Evolutionary conservation across 1,140 invertebrate species (phyloP), one percentile per base, ranked within the genome.

Genomic region (Hypothenemus hampei): DNA sequence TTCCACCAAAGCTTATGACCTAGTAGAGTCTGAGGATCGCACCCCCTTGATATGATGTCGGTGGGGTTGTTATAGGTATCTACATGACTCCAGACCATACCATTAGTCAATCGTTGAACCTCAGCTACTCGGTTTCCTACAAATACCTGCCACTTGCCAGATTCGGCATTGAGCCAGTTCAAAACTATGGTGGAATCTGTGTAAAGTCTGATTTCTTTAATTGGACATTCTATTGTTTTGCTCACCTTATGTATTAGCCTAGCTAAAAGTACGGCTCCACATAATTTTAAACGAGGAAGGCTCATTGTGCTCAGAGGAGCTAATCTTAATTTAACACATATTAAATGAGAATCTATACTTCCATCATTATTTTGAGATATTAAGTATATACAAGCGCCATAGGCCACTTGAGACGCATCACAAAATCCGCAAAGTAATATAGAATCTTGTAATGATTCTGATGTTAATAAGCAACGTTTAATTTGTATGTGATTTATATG

Each of bases 221-320:
- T n/a, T n/a, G n/a, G n/a, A n/a, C n/a, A n/a, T n/a, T n/a, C n/a
- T 71, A 1, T 73, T 72, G 50, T 76, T 75, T 40, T 21, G 11
- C 16, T 44, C 13, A 36, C 15, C 15, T 23, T 50, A 11, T 37
- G 13, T 39, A 50, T 15, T 53, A 58, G 41, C 24, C 35, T 13
- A 19, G 66, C 54, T 1, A 69, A 35, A 4, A 71, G 35, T 11
- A 67, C 26, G 1, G 70, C 66, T 18, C 59, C 67, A 16, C 67
- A 68, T 20, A 72, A 43, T 44, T 72, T 67, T 3, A 72, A 21
- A 31, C 66, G 44, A 11, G 68, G 69, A 15, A 72, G 29, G 1
- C 64, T 63, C 8, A 60, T 19, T 5, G 35, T 36, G 44, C 65
- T 69, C 23, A 72, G 13, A 1, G 68, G 70, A 1, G 71, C 65